Percentiles rank a stretch among this genome's conserved stretches.
phyloP scores from a whole-genome alignment of 2,888 invertebrate species.

The Calameuta filiformis region DNA sequence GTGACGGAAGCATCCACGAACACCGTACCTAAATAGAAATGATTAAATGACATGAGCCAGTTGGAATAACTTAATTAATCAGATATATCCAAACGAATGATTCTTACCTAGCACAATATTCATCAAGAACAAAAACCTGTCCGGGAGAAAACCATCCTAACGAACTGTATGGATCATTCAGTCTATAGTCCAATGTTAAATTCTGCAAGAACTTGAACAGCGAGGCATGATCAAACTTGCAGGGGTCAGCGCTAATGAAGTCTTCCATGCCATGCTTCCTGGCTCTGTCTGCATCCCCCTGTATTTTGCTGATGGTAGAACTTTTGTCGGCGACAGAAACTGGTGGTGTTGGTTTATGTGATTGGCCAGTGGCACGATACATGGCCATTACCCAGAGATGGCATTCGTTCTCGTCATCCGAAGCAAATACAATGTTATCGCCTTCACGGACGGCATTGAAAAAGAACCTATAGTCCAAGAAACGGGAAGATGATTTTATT shows the following conservation, averaged over 20 bases:
- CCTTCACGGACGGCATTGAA: slow-evolving; percentile 99
- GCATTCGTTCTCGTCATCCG: slow-evolving; percentile 97
- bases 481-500: neutral
- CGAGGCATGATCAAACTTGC: slow-evolving; percentile 94
- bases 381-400: slow-evolving; percentile 99
- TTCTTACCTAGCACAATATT: slow-evolving; percentile 86
- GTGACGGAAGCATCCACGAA: slow-evolving; percentile 96
- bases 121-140: slow-evolving; percentile 97
- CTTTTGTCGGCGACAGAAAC: slow-evolving; percentile 86
- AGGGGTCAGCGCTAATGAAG: slow-evolving; percentile 98
- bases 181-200: slow-evolving; percentile 91
- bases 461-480: slow-evolving; percentile 78
- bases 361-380: slow-evolving; percentile 99
- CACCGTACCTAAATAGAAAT: slow-evolving; percentile 80
- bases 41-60: neutral
- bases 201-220: slow-evolving; percentile 93
- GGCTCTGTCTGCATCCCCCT: slow-evolving; percentile 96
- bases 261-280: slow-evolving; percentile 99
- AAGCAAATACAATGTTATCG: slow-evolving; percentile 95
- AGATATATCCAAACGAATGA: neutral
- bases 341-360: slow-evolving; percentile 98
- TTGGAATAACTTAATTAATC: neutral
- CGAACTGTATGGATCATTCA: slow-evolving; percentile 98
- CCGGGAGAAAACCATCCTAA: slow-evolving; percentile 99
- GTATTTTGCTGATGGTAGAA: slow-evolving; percentile 86